These are phyloP conservation scores for Bathybates hornii DNA, from an alignment of 2,113 vertebrate species.

Conservation along the genomic window DNA sequence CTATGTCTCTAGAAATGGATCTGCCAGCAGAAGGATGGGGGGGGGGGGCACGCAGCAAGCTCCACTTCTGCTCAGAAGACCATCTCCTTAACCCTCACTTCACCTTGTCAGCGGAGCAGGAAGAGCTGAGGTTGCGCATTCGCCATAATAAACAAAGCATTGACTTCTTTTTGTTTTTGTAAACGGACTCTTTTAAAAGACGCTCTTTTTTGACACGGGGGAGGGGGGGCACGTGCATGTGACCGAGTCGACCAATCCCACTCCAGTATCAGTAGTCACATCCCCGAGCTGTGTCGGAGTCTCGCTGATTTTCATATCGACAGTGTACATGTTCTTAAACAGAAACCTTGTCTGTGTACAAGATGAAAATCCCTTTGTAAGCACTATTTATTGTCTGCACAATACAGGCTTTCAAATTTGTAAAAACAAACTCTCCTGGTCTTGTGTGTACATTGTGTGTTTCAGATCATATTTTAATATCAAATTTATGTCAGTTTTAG, in stretches of 20 bases:
- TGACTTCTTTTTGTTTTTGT: conserved; percentile 41
- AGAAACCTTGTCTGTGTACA: conserved; percentile 75
- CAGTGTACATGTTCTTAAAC: conserved; percentile 61
- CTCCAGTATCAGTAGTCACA: conserved; percentile 70
- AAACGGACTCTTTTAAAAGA: conserved; percentile 67
- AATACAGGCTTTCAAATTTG: conserved; percentile 87
- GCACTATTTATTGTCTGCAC: conserved; percentile 90
- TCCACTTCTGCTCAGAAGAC: conserved; percentile 48
- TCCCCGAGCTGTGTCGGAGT: conserved; percentile 49
- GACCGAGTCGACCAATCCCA: conserved; percentile 73
- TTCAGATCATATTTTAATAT: conserved; percentile 56
- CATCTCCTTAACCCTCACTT: conserved; percentile 31
- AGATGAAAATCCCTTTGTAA: conserved; percentile 81
- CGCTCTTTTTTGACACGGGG: conserved; percentile 49
- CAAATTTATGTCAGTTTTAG: not conserved
- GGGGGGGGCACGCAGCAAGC: conserved; percentile 32
- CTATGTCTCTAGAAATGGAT: conserved; percentile 71
- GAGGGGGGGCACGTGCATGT: conserved; percentile 71
- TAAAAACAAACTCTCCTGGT: conserved; percentile 53
- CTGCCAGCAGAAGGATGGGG: not conserved
- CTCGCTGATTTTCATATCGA: conserved; percentile 72
- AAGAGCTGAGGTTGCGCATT: conserved; percentile 18
- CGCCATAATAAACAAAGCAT: conserved; percentile 43
- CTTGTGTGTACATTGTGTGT: conserved; percentile 63
- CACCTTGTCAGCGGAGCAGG: conserved; percentile 34